Base-by-base conservation (phyloP, 2,888 invertebrate species). In the Cataglyphis rosenhaueri region DNA sequence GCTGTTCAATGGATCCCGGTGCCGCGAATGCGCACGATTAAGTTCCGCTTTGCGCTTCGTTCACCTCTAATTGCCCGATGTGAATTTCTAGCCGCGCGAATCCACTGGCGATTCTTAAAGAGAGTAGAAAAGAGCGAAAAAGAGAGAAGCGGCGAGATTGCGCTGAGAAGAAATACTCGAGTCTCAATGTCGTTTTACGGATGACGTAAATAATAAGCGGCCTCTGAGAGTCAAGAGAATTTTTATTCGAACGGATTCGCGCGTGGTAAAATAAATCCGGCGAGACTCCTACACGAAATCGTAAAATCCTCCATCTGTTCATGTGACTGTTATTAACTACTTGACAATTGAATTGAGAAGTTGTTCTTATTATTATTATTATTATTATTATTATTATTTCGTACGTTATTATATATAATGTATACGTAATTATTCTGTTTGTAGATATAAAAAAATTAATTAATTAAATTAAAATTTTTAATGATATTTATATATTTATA, bases 11-110 rank as follows among this genome's bases (percentile, higher is more conserved):
- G 78, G 82, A 44, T 82, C 81, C 81, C 12, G 76, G 35, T 57
- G 65, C 65, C 38, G 65, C 76, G 71, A 86, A 86, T 68, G 82
- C 59, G 44, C 86, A 89, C 91, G 91, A 92, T 92, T 91, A 91
- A 91, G 92, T 92, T 92, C 91, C 92, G 92, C 91, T 91, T 90
- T 89, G 89, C 90, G 89, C 88, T 88, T 86, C 83, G 87, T 84
- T 90, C 90, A 87, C 83, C 83, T 85, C 88, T 92, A 92, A 91
- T 92, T 91, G 87, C 86, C 78, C 83, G 70, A 81, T 85, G 86
- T 85, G 86, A 85, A 87, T 88, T 85, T 71, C 76, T 35, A 84
- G 79, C 75, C 84, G 82, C 81, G 81, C 55, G 62, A 48, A 64
- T 81, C 68, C 68, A 81, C 41, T 57, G 55, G 61, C 81, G 55